Base-by-base conservation (phyloP, 2,888 invertebrate genomes). In the Stenolophus ochropezus region DNA sequence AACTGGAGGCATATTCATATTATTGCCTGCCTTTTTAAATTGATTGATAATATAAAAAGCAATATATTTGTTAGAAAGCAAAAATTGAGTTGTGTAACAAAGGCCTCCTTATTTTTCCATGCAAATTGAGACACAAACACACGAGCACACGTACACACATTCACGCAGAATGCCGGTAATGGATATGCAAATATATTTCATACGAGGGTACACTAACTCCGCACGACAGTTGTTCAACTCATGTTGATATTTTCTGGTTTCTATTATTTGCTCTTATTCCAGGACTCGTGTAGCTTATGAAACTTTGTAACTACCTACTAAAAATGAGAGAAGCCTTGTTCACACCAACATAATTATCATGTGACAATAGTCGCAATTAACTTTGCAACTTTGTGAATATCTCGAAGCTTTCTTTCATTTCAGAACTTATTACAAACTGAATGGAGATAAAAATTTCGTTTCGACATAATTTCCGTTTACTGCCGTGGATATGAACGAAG, bases 121-220 rank as follows among this genome's bases (percentile, higher is more conserved):
- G 65, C 33, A 69, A 69, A 69, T 69, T 69, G 65, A 42, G 65
- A 33, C 4, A 8, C 33, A 18, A 8, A 18, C 27, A 69, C 18
- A 27, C 16, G 14, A 8, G 14, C 25, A 65, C 61, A 56, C 56
- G 8, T 56, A 56, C 27, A 33, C 4, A 33, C 33, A 69, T 27
- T 27, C 18, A 18, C 20, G 8, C 33, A 8, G 16, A 69, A 56
- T 56, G 61, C 14, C 27, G n/a, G 61, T 69, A 69, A 69, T 69
- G 65, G 65, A 69, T 69, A 69, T 69, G 65, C 65, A 69, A 69
- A 69, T 69, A 69, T 14, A 16, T 69, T 69, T 69, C 65, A 69
- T 69, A 69, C 33, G 27, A 14, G n/a, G 61, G 33, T 33, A 69
- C 65, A 33, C 65, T 33, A 69, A 69, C 65, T 69, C 65, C 27